Evolutionary conservation across 2,888 invertebrate species (phyloP), one percentile per base, ranked within the genome.

Genomic region (Xylota segnis): DNA sequence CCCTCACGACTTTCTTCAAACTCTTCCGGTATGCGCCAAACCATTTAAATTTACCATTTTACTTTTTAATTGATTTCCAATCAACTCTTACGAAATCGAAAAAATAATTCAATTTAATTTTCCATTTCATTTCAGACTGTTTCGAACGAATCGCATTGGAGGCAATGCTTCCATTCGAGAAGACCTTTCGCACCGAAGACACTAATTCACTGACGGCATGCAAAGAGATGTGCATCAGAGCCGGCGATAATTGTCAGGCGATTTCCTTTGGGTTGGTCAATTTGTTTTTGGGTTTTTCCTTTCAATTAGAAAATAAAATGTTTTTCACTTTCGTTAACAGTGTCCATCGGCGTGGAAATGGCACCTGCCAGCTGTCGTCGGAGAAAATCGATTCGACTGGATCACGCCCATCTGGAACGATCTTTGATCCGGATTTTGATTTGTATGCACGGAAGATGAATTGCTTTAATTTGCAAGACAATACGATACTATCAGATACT

Each of bases 71-170:
- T 18, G 61, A 27, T 63, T 45, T 29, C 32, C 52, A 68, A 70
- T 63, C 18, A 63, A 23, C 61, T 10, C 50, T 5, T 56, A 7
- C 16, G 12, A 32, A 27, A 59, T 45, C 56, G 29, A 43, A 14
- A n/a, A 78, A 63, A 50, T 56, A 29, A 63, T 66, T 74, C 81
- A 10, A n/a, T n/a, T n/a, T 32, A 18, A 40, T 40, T 75, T 43
- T n/a, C 47, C 40, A 43, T 65, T 79, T 23, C 18, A 76, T 90
- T 89, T 82, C 89, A 95, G 95, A 95, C 89, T 95, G 95, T 89
- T 95, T 95, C 90, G 94, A 95, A 88, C 93, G 95, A 83, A 92
- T 95, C 77, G 94, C 94, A 0, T 93, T 95, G 83, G 95, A 95
- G 65, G 94, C 95, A 81, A 94, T 94, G 90, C 90, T 95, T 82